These are phyloP conservation scores for Orchestia grillus DNA, from an alignment of 1,140 invertebrate species.

Conservation along the genomic window DNA sequence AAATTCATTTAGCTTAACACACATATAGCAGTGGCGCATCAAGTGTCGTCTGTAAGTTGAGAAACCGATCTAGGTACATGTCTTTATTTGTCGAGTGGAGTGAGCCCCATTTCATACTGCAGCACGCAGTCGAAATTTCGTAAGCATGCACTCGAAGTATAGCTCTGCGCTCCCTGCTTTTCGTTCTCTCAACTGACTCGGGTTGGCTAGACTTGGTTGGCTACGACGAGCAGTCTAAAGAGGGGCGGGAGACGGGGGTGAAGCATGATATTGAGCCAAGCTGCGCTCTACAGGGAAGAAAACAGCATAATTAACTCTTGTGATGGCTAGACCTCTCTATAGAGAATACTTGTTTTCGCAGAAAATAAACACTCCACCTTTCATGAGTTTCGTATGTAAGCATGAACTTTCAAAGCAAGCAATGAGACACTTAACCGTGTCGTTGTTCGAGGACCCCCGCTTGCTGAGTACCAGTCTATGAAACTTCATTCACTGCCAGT, in stretches of 20 bases:
- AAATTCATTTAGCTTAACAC: background rate
- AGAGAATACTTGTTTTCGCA: background rate
- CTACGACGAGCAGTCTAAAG: background rate
- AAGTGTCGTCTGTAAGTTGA: background rate
- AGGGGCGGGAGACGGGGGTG: background rate
- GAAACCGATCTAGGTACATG: background rate
- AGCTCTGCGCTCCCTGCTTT: background rate
- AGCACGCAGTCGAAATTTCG: background rate
- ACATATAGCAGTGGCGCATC: background rate
- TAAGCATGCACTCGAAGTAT: background rate
- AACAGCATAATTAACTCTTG: background rate
- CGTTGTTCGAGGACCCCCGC: background rate
- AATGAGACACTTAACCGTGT: background rate
- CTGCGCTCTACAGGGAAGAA: background rate
- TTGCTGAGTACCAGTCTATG: background rate
- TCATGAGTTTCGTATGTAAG: background rate
- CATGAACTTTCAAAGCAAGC: background rate
- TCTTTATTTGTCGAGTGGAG: background rate
- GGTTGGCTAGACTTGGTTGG: conserved; percentile 36
- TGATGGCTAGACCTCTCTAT: background rate
- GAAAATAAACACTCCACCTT: background rate
- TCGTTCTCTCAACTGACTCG: background rate
- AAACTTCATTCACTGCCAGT: background rate
- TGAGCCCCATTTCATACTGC: background rate
- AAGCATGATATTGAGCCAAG: conserved; percentile 20